phyloP scores from a whole-genome alignment of 2,797 vertebrate species.

The Coreius guichenoti region DNA sequence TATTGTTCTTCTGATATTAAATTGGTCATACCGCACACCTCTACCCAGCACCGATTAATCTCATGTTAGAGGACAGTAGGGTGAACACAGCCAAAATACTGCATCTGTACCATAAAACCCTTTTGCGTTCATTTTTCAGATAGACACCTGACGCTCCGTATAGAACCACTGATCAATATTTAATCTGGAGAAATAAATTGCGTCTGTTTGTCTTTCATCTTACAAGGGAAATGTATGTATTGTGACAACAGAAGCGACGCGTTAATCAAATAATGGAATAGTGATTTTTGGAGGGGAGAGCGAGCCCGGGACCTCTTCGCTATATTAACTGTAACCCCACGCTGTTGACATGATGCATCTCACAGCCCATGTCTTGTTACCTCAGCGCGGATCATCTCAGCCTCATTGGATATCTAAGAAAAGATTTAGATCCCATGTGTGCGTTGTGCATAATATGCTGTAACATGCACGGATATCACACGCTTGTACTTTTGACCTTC shows the following conservation, averaged over 20 bases:
- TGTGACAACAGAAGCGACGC: slow-evolving; percentile 76
- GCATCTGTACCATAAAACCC: slow-evolving; percentile 61
- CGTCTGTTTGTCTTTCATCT: slow-evolving; percentile 84
- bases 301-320: slow-evolving; percentile 40
- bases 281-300: slow-evolving; percentile 64
- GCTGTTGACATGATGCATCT: slow-evolving; percentile 74
- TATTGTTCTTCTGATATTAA: slow-evolving; percentile 11
- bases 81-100: slow-evolving; percentile 30
- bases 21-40: slow-evolving; percentile 5
- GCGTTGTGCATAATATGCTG: slow-evolving; percentile 77
- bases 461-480: slow-evolving; percentile 79
- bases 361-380: slow-evolving; percentile 72
- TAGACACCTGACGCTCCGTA: slow-evolving; percentile 77
- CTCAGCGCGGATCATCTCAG: slow-evolving; percentile 73
- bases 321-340: slow-evolving; percentile 63
- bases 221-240: slow-evolving; percentile 80
- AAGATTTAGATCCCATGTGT: slow-evolving; percentile 79
- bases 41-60: slow-evolving; percentile 22
- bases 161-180: slow-evolving; percentile 83
- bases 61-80: slow-evolving; percentile 34
- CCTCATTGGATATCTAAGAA: slow-evolving; percentile 72
- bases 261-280: slow-evolving; percentile 83
- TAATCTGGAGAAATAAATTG: slow-evolving; percentile 87
- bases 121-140: slow-evolving; percentile 80
- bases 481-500: slow-evolving; percentile 83